Percentiles rank a stretch among this genome's conserved stretches.
These are phyloP conservation scores for Spizella passerina DNA, from an alignment of 2,797 vertebrate genomes.

Conservation along the genomic window DNA sequence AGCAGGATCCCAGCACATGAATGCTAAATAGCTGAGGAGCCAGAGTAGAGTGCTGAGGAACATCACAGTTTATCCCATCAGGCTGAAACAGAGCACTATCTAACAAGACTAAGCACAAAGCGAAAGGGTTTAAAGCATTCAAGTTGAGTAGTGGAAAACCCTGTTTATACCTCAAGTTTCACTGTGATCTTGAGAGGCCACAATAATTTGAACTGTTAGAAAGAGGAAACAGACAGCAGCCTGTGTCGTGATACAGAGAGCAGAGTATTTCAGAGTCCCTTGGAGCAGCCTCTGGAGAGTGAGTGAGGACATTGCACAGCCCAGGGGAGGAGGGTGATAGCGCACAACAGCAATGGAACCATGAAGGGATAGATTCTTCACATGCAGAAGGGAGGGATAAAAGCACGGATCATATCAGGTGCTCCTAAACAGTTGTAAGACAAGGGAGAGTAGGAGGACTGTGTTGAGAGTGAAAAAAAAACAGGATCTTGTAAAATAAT, in stretches of 20 bases:
- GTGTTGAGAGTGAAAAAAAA: not conserved
- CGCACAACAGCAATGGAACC: not conserved
- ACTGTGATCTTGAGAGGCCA: not conserved
- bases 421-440: not conserved
- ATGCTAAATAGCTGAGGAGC: not conserved
- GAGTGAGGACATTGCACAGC: not conserved
- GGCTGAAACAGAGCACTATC: not conserved
- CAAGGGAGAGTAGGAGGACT: not conserved
- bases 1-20: not conserved
- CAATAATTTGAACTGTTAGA: not conserved
- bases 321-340: not conserved
- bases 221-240: not conserved
- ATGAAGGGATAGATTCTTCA: not conserved
- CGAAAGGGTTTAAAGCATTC: conserved; percentile 13
- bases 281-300: not conserved
- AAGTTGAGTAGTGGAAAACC: not conserved
- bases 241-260: not conserved
- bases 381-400: not conserved
- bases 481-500: not conserved
- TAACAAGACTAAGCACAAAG: not conserved
- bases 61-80: not conserved
- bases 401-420: not conserved
- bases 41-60: not conserved
- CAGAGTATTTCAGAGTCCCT: not conserved
- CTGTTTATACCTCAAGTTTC: not conserved